These are phyloP conservation scores for Nymphalis c-album DNA, from an alignment of 2,888 invertebrate genomes.

Conservation along the genomic window DNA sequence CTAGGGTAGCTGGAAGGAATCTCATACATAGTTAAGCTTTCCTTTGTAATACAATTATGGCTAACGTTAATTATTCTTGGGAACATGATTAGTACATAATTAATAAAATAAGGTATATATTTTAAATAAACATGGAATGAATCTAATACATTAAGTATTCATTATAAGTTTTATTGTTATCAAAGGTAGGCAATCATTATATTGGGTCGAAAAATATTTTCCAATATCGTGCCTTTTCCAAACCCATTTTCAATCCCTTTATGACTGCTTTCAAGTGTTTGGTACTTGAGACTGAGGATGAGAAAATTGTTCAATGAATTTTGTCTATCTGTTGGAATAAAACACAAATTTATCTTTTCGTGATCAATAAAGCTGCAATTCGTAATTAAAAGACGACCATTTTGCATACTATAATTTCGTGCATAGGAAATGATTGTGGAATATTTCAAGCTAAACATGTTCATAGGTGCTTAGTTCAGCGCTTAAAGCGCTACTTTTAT, in stretches of 20 bases:
- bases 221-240: neutral
- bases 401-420: neutral
- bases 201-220: neutral
- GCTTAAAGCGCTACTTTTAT: no score
- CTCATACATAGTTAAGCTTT: no score
- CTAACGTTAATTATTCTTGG: no score
- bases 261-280: slow-evolving; percentile 7
- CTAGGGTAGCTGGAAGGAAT: no score
- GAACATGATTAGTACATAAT: no score
- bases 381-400: neutral
- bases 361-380: neutral
- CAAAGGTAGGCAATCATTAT: neutral
- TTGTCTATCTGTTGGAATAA: neutral
- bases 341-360: neutral
- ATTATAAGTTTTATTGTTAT: neutral
- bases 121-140: neutral
- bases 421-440: no score
- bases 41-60: no score
- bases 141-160: neutral
- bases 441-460: no score
- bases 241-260: neutral
- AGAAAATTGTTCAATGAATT: neutral
- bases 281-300: neutral
- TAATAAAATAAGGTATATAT: no score
- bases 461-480: no score